These are phyloP conservation scores for Philhelius pedissequus DNA, from an alignment of 2,888 invertebrate species.

Conservation along the genomic window DNA sequence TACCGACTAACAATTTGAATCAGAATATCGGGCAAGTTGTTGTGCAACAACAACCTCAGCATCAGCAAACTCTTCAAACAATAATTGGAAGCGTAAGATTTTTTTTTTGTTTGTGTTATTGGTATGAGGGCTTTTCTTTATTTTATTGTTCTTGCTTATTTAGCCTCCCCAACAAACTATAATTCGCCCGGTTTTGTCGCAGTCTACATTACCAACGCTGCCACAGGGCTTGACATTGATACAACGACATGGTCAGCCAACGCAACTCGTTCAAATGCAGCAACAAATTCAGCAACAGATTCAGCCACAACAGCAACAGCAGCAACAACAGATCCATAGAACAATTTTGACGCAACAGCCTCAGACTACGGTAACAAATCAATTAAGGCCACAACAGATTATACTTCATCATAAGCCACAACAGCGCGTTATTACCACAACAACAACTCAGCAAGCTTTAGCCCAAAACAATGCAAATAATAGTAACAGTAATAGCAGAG, in stretches of 20 bases:
- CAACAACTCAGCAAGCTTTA: conserved; percentile 55
- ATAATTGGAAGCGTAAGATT: conserved; percentile 76
- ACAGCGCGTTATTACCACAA: conserved; percentile 74
- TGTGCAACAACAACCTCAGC: conserved; percentile 74
- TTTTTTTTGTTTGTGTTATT: conserved; percentile 5
- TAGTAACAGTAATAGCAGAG: conserved; percentile 60
- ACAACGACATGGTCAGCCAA: conserved; percentile 78
- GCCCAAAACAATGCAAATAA: conserved; percentile 58
- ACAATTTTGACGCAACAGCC: conserved; percentile 77
- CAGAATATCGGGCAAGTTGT: conserved; percentile 72
- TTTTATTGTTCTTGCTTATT: not conserved
- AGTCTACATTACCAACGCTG: conserved; percentile 75
- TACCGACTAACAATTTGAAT: conserved; percentile 75
- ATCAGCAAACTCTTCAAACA: conserved; percentile 72
- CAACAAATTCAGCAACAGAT: conserved; percentile 73
- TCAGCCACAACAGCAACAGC: conserved; percentile 74
- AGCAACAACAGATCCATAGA: conserved; percentile 74
- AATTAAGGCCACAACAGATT: conserved; percentile 76
- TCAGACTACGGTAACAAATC: conserved; percentile 72
- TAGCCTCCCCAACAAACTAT: conserved; percentile 78
- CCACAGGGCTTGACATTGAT: conserved; percentile 78
- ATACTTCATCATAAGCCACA: conserved; percentile 76
- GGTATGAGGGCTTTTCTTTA: not conserved
- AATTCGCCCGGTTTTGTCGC: conserved; percentile 77
- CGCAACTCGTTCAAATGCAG: conserved; percentile 78